These are phyloP conservation scores for Lithophane ornitopus DNA, from an alignment of 2,888 invertebrate species.

Conservation along the genomic window DNA sequence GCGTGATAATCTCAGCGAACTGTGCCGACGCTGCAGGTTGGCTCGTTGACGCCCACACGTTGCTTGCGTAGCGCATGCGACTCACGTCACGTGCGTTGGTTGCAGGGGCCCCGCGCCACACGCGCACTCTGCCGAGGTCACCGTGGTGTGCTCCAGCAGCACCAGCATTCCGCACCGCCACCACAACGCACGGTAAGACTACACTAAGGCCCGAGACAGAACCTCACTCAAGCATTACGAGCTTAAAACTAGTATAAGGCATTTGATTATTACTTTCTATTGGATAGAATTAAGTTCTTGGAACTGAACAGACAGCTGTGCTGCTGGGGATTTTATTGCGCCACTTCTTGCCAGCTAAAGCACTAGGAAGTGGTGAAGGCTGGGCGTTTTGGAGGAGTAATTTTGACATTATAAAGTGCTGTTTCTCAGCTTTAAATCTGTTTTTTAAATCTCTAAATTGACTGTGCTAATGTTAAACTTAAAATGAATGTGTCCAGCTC, in stretches of 20 bases:
- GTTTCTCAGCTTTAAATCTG: no score
- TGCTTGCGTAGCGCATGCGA: background rate
- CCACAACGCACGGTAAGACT: background rate
- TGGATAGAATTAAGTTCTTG: background rate
- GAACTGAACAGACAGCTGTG: background rate
- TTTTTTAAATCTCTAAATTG: no score
- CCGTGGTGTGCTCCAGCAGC: conserved; percentile 9
- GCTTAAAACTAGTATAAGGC: background rate
- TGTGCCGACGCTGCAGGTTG: background rate
- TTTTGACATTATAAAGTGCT: no score
- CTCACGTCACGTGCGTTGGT: background rate
- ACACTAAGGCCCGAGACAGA: no score
- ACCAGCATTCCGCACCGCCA: background rate
- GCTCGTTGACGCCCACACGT: background rate
- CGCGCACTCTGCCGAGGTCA: background rate
- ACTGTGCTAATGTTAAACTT: no score
- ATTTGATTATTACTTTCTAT: background rate
- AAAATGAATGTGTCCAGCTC: no score
- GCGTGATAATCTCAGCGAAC: background rate
- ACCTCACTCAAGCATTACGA: background rate
- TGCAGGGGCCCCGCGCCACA: conserved; percentile 25
- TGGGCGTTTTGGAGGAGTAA: no score
- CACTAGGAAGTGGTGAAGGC: background rate
- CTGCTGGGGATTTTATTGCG: background rate
- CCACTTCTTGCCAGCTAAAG: background rate